A percentile compares a stretch with the other conserved stretches of the same genome.
phyloP scores from a whole-genome alignment of 1,140 invertebrate species.

The Brachionus angularis region DNA sequence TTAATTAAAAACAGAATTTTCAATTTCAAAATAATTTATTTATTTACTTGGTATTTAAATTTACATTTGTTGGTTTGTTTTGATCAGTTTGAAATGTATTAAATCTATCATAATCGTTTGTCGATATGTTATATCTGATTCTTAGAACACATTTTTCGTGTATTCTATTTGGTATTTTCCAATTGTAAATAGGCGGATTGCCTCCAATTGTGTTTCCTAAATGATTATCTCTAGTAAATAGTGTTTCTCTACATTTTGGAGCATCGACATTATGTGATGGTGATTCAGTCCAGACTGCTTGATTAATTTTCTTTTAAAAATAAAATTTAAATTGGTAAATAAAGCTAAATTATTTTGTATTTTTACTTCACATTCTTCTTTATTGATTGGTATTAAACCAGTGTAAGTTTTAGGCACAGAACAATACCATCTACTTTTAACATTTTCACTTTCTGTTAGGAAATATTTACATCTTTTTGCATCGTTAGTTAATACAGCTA shows the following conservation, averaged over 20 bases:
- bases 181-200: constrained; percentile 52
- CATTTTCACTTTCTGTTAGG: constrained; percentile 53
- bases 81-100: constrained; percentile 46
- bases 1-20: background rate
- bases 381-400: constrained; percentile 51
- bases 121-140: constrained; percentile 58
- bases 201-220: constrained; percentile 54
- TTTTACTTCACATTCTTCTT: constrained; percentile 53
- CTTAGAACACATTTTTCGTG: constrained; percentile 53
- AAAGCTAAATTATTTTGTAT: constrained; percentile 45
- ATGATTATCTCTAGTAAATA: constrained; percentile 56
- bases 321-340: constrained; percentile 42
- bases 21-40: constrained; percentile 46
- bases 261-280: constrained; percentile 49
- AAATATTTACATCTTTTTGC: constrained; percentile 51
- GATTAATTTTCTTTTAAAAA: constrained; percentile 47
- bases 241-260: constrained; percentile 54
- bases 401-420: constrained; percentile 45
- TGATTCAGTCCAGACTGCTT: constrained; percentile 51
- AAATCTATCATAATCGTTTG: constrained; percentile 52
- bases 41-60: constrained; percentile 47
- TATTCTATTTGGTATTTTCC: constrained; percentile 53
- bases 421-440: constrained; percentile 49
- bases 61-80: constrained; percentile 37
- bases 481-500: constrained; percentile 56